Base-by-base conservation (phyloP, 2,113 vertebrate species). In the Labrus mixtus region DNA sequence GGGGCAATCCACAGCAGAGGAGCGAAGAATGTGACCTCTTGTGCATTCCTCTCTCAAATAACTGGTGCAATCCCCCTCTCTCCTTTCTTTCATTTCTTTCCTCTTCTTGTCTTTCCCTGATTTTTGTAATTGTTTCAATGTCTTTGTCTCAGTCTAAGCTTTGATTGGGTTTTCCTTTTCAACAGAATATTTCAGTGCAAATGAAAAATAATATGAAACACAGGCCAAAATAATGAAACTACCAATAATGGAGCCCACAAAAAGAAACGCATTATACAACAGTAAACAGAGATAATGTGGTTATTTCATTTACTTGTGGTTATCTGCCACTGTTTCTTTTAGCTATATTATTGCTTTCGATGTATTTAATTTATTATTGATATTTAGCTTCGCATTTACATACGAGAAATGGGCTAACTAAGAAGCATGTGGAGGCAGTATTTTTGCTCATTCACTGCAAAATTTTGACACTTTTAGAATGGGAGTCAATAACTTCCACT, bases 1-100 rank as follows among this genome's bases (percentile, higher is more conserved):
- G 48, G 86, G 88, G 82, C 83, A 90, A 88, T 84, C 89, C 83
- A 83, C 84, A 89, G 89, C 89, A 89, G 83, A 79, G 46, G 67
- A 91, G 84, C 81, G 75, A 91, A 91, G 90, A 92, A 94, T 93
- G 91, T 89, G 88, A 92, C 89, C 87, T 90, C 89, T 81, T 88
- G 77, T 82, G 83, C 91, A 93, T 93, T 93, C 90, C 88, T 86
- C 88, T 83, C 88, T 90, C 81, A 86, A 92, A 91, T 89, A 85
- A 88, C 85, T 91, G 83, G 83, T 89, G 87, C 72, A 86, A 77
- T 63, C 81, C 84, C 68, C 56, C 63, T 64, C 41, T 17, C 58
- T 23, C 59, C 46, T 54, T 9, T 58, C 13, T 9, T 15, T 54
- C 71, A 63, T 11, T 66, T 20, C 64, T 3, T 36, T 36, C 23